Evolutionary conservation across 2,888 invertebrate genomes (phyloP).

Genomic region (Aporophyla lueneburgensis): DNA sequence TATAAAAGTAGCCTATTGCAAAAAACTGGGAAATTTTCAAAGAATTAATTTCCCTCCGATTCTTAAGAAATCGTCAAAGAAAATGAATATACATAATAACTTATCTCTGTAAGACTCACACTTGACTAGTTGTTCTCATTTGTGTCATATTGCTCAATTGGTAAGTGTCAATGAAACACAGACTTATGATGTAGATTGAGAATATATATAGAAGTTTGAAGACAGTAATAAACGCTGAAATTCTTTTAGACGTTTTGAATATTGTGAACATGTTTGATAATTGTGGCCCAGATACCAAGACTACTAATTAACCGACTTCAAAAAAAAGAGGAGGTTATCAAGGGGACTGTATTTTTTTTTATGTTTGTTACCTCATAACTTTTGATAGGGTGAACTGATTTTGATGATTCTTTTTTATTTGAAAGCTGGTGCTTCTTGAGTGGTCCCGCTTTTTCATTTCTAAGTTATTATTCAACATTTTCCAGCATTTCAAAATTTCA

Average conservation of each 20-base stretch:
- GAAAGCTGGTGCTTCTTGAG: no score
- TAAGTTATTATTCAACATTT: neutral
- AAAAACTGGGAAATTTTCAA: neutral
- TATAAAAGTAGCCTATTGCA: neutral
- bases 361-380: no score
- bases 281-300: neutral
- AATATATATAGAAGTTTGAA: no score
- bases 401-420: no score
- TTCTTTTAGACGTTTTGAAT: neutral
- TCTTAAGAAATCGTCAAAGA: neutral
- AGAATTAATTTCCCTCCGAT: neutral
- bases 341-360: no score
- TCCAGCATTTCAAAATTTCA: neutral
- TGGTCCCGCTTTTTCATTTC: no score
- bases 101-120: constrained; percentile 4
- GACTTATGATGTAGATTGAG: neutral
- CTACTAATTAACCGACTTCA: no score
- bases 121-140: constrained; percentile 19
- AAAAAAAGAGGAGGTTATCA: no score
- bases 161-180: constrained; percentile 24
- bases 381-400: no score
- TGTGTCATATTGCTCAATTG: constrained; percentile 25
- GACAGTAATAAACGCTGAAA: neutral
- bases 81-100: neutral
- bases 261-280: neutral